Percentiles rank a stretch among this genome's conserved stretches.
phyloP scores from a whole-genome alignment of 2,113 vertebrate species.

The Chelonoidis abingdonii region DNA sequence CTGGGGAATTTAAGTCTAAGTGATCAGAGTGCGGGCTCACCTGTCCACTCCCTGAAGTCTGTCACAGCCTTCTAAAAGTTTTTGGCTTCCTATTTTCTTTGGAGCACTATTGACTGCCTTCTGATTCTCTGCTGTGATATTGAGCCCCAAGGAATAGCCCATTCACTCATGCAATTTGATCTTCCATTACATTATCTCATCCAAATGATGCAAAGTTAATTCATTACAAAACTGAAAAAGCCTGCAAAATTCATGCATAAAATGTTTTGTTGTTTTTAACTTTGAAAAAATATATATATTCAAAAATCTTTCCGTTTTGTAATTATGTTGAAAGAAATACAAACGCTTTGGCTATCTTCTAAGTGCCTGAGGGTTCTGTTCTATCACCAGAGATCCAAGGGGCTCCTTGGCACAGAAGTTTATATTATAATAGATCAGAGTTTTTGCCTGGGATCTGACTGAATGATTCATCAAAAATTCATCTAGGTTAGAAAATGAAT shows the following conservation, averaged over 20 bases:
- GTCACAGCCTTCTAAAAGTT: neutral
- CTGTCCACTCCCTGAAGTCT: neutral
- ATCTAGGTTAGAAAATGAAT: neutral
- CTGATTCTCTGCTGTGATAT: neutral
- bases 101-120: neutral
- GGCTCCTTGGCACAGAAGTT: slow-evolving; percentile 11
- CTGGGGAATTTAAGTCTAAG: neutral
- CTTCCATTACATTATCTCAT: neutral
- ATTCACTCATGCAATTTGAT: accelerated
- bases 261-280: neutral
- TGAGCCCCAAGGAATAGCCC: accelerated
- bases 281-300: neutral
- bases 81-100: neutral
- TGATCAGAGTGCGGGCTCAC: neutral
- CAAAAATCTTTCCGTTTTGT: neutral
- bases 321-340: slow-evolving; percentile 4
- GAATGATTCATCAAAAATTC: slow-evolving; percentile 8
- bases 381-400: slow-evolving; percentile 36
- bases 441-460: neutral
- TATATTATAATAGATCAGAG: slow-evolving; percentile 20
- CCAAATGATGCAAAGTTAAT: neutral
- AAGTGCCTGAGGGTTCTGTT: slow-evolving; percentile 26
- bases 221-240: neutral
- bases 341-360: neutral
- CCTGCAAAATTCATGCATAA: accelerated